Percentiles rank a stretch among this genome's conserved stretches.
Conservation (phyloP, 30 jellyfish, hydroid and myxozoan genomes). For the Cassiopea xamachana region DNA sequence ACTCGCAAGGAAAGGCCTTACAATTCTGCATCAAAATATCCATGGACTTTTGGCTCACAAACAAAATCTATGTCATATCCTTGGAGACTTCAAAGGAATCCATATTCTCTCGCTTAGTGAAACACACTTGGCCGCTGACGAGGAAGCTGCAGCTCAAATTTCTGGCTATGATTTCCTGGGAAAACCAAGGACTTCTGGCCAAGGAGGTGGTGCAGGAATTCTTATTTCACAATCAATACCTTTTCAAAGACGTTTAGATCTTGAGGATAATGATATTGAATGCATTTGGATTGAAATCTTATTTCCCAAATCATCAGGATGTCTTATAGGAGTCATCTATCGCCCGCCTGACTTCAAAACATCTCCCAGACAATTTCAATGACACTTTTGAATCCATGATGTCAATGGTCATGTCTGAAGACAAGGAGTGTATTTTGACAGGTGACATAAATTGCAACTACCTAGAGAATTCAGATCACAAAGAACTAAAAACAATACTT, state of each 20-base stretch:
- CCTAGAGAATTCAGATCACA: conserved; percentile 34
- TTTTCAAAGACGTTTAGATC: conserved; percentile 61
- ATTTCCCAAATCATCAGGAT: conserved; percentile 41
- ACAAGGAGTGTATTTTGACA: conserved; percentile 44
- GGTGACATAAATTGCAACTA: conserved; percentile 40
- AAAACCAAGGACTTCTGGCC: conserved; percentile 23
- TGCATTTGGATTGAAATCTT: conserved; percentile 62
- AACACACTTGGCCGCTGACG: conserved; percentile 54
- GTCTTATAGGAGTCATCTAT: conserved; percentile 55
- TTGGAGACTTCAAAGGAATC: conserved; percentile 53
- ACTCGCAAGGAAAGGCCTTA: conserved; percentile 56
- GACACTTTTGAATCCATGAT: conserved; percentile 48
- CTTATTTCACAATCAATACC: conserved; percentile 46
- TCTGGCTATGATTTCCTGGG: conserved; percentile 55
- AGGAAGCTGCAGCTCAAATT: conserved; percentile 56
- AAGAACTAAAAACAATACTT: conserved; percentile 28
- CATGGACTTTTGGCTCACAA: conserved; percentile 55
- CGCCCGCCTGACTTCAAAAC: conserved; percentile 64
- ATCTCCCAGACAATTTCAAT: conserved; percentile 46
- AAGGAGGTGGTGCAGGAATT: conserved; percentile 30
- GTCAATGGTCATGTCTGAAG: conserved; percentile 17
- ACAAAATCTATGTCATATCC: conserved; percentile 41
- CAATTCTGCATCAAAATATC: conserved; percentile 65
- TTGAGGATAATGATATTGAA: conserved; percentile 48
- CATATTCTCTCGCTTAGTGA: conserved; percentile 38